Evolutionary conservation across 2,888 invertebrate genomes (phyloP).

Genomic region (Euplexia lucipara): DNA sequence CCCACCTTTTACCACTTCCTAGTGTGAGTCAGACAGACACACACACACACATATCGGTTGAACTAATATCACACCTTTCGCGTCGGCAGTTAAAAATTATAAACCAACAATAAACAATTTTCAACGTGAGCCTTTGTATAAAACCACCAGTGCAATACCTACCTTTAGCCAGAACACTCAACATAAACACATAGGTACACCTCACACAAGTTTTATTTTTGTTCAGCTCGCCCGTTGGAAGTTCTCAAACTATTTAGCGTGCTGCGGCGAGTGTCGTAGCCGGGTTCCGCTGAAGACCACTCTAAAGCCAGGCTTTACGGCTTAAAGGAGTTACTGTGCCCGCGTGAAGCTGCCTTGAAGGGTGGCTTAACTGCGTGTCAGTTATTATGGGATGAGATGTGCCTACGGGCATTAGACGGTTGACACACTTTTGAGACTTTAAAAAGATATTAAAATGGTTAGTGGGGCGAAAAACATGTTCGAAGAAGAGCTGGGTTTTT

Average conservation of each 20-base stretch:
- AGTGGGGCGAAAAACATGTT: too few species aligned
- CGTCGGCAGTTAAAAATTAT: too few species aligned
- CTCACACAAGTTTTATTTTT: conserved; percentile 45
- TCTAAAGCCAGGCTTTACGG: conserved; percentile 56
- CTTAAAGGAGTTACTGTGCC: conserved; percentile 46
- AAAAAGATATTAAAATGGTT: background rate
- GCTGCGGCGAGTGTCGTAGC: conserved; percentile 41
- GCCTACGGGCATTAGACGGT: conserved; percentile 19
- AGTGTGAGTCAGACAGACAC: too few species aligned
- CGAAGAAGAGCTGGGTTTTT: background rate
- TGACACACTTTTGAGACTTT: background rate
- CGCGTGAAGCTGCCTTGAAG: conserved; percentile 38
- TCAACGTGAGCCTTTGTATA: too few species aligned
- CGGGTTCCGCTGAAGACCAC: conserved; percentile 36
- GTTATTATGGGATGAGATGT: conserved; percentile 45
- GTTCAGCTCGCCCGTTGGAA: conserved; percentile 28
- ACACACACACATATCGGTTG: too few species aligned
- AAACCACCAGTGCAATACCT: too few species aligned
- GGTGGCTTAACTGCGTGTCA: conserved; percentile 45
- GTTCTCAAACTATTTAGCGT: conserved; percentile 56
- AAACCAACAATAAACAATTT: too few species aligned
- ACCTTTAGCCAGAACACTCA: background rate
- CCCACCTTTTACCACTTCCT: too few species aligned
- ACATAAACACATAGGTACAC: conserved; percentile 22
- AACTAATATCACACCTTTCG: too few species aligned